Percentiles rank a stretch among this genome's conserved stretches.
Conservation (phyloP, 1,140 invertebrate species). For the Orius insidiosus region DNA sequence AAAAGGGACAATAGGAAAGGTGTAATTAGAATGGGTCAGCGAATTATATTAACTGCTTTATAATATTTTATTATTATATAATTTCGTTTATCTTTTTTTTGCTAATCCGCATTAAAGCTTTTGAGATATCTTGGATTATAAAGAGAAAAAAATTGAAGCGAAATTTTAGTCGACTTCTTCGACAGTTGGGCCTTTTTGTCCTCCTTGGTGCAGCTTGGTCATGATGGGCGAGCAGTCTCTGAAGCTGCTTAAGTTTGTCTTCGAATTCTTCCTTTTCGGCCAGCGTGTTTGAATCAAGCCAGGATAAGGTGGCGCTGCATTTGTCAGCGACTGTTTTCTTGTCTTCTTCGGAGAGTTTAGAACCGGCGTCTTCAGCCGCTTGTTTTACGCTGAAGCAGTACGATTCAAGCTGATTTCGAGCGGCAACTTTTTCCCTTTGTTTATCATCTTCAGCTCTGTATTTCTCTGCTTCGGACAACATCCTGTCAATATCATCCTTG, state of each 20-base stretch:
- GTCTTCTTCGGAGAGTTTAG: constrained; percentile 24
- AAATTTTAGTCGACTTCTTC: constrained; percentile 41
- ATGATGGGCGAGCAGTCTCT: constrained; percentile 54
- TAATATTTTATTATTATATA: too few species aligned
- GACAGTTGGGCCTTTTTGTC: constrained; percentile 40
- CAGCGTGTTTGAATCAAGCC: constrained; percentile 46
- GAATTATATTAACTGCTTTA: too few species aligned
- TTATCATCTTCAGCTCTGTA: constrained; percentile 38
- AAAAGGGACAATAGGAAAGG: too few species aligned
- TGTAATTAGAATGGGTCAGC: too few species aligned
- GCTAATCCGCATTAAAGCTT: too few species aligned
- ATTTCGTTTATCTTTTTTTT: too few species aligned
- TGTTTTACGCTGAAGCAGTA: constrained; percentile 53
- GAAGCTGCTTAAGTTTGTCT: constrained; percentile 50
- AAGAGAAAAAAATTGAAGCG: too few species aligned
- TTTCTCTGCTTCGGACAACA: constrained; percentile 49
- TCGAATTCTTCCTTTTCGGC: constrained; percentile 65
- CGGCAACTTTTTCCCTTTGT: constrained; percentile 35
- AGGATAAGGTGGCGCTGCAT: constrained; percentile 33
- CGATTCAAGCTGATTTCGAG: constrained; percentile 49
- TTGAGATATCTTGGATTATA: too few species aligned
- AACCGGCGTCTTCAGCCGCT: constrained; percentile 26
- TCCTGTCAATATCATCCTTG: constrained; percentile 36
- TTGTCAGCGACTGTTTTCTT: constrained; percentile 30
- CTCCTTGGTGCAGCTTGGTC: constrained; percentile 51